Evolutionary conservation across 30 jellyfish, hydroid and myxozoan species (phyloP), one percentile per base, ranked within the genome.

Genomic region (Hydractinia echinata): DNA sequence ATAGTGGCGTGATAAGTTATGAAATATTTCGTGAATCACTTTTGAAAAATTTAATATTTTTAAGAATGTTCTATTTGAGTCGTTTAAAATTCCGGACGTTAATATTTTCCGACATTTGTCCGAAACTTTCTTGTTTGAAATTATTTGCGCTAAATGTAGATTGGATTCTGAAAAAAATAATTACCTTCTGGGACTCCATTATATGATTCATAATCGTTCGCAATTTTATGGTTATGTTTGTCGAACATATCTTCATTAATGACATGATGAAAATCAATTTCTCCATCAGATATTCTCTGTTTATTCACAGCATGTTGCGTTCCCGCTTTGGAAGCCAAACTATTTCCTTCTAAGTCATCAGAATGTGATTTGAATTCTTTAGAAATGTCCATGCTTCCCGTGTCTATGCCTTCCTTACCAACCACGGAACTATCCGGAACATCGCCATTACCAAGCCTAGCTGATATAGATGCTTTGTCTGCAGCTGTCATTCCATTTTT

Each of bases 401-500:
- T n/a, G 39, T 64, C 74, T n/a, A 64, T 13, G 10, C 74, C 74
- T 64, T 64, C 74, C 18, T 51, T 64, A n/a, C 74, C 74, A 64
- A 64, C 39, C 51, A 64, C 51, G 39, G 51, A 7, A 64, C 51
- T 44, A 64, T 64, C 74, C 7, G 74, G 18, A 64, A 64, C 74
- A 6, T 44, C 74, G 39, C 74, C 74, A 13, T 64, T 64, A 64
- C 74, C 39, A 13, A 64, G 39, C 4, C 6, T 7, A 7, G 74
- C 74, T 64, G 74, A 64, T 64, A 64, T 64, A 7, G 74, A 64
- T 64, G 19, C 74, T 50, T 74, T 74, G 39, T 74, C 73, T 30
- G 66, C 54, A 11, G 83, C 66, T 53, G 52, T 77, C 53, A 77
- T 21, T 8, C 85, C 85, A 51, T 55, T 66, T 55, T 53, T 61